phyloP scores from a whole-genome alignment of 1,140 invertebrate species.

The Temnothorax nylanderi region DNA sequence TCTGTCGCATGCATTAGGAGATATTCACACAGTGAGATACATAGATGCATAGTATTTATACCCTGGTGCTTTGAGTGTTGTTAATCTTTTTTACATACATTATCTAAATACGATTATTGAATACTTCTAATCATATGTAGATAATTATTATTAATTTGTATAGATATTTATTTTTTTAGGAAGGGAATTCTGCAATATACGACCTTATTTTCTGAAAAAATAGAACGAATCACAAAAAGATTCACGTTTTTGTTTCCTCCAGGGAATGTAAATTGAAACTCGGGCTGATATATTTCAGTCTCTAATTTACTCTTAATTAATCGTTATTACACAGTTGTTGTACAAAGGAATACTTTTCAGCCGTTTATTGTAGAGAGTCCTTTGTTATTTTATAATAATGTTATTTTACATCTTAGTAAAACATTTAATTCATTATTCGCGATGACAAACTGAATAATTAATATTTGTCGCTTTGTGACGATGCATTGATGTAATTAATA shows the following conservation, averaged over 20 bases:
- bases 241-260: background rate
- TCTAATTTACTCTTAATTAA: conserved; percentile 34
- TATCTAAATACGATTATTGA: background rate
- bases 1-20: conserved; percentile 59
- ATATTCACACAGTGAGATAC: conserved; percentile 62
- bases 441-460: conserved; percentile 47
- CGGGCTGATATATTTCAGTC: background rate
- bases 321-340: background rate
- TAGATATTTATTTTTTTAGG: background rate
- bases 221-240: background rate
- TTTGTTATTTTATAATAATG: conserved; percentile 46
- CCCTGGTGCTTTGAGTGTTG: background rate
- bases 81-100: background rate
- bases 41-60: background rate
- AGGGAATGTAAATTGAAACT: conserved; percentile 1
- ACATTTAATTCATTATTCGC: conserved; percentile 56
- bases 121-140: background rate
- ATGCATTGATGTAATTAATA: conserved; percentile 56
- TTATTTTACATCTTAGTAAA: conserved; percentile 43
- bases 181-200: background rate
- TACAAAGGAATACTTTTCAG: conserved; percentile 16
- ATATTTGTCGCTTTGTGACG: conserved; percentile 40
- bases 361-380: background rate
- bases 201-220: background rate
- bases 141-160: conserved; percentile 12